Base-by-base conservation (phyloP, 2,113 vertebrate species). In the Heterotilapia buettikoferi region DNA sequence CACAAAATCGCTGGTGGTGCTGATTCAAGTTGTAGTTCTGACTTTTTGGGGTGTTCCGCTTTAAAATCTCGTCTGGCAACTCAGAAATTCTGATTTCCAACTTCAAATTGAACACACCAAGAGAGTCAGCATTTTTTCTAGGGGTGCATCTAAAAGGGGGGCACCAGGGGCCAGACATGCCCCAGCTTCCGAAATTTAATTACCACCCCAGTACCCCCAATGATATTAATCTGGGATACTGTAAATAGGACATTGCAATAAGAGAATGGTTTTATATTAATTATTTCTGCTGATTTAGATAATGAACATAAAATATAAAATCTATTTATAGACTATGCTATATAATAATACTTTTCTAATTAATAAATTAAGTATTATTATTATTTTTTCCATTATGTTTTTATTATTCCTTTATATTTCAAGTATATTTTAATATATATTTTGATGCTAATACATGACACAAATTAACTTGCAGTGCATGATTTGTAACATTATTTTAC, bases 241-340 rank as follows among this genome's bases (percentile, higher is more conserved):
- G 14, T 76, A 29, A 76, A 47, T 19, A 7, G 43, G 21, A 5
- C 68, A 76, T 24, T 73, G 40, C 3, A 43, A 26, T 26, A 43
- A 45, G 0, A 45, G 0, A 16, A 45, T 18, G 0, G 38, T 24
- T 3, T 73, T 3, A 26, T 45, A 45, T 8, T 4, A 26, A 0
- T 73, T 73, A 0, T 45, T 73, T 45, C 40, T 73, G 21, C 38
- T 43, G 0, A 45, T 10, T 47, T 47, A 29, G 14, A 47, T 18
- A 45, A 76, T 47, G 9, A 76, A 29, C 24, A 29, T 76, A 21
- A 71, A 13, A 68, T 68, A 21, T 68, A 71, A 71, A 4, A 0
- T 38, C 18, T 38, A 7, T 8, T 68, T 21, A 8, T 38, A n/a
- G 19, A 66, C 9, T 66, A 8, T 68, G 63, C 36, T 0, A 24